Percentiles rank a stretch among this genome's conserved stretches.
These are phyloP conservation scores for Barnardius zonarius DNA, from an alignment of 2,113 vertebrate genomes.

Conservation along the genomic window DNA sequence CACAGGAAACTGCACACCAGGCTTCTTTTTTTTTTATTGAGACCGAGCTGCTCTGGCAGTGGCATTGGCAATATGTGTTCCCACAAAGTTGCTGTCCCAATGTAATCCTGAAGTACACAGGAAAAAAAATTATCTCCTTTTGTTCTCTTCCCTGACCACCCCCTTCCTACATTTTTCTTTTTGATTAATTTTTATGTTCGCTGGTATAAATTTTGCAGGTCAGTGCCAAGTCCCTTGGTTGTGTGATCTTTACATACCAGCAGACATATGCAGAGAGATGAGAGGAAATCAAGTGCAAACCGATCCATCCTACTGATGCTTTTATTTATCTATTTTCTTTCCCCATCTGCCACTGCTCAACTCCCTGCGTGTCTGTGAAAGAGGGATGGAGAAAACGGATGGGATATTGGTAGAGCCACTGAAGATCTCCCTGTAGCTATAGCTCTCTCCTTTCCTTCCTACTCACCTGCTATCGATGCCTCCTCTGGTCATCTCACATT, in stretches of 20 bases:
- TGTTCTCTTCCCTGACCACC: not conserved
- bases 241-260: constrained; percentile 22
- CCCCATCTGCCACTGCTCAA: not conserved
- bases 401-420: not conserved
- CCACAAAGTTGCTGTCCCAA: not conserved
- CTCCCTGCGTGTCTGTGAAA: not conserved
- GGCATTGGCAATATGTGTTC: not conserved
- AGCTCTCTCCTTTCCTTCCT: not conserved
- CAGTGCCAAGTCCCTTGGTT: not conserved
- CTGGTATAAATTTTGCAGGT: constrained; percentile 30
- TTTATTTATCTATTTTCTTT: constrained; percentile 43
- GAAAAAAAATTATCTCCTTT: not conserved
- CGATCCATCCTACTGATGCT: constrained; percentile 23
- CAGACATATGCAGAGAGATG: not conserved
- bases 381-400: not conserved
- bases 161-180: constrained; percentile 15
- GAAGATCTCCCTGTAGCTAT: not conserved
- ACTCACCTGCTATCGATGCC: not conserved
- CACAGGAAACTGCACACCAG: not conserved
- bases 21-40: not conserved
- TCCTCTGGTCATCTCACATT: not conserved
- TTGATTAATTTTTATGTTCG: constrained; percentile 30
- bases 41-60: not conserved
- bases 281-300: constrained; percentile 30
- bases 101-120: not conserved